A percentile compares a stretch with the other conserved stretches of the same genome.
Conservation (phyloP, 2,888 invertebrate species). For the Tipula lateralis region DNA sequence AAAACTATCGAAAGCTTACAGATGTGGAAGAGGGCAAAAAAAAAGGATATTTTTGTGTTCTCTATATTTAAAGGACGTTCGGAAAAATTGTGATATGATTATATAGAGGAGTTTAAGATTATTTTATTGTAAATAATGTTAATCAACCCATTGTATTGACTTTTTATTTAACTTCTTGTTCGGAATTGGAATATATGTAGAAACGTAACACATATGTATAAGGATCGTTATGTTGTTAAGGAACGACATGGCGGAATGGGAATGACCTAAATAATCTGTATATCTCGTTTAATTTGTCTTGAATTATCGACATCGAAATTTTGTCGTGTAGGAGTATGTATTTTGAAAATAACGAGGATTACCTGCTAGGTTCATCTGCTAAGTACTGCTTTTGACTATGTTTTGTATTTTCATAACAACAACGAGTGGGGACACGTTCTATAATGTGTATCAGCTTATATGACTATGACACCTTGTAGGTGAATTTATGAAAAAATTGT, state of each 20-base stretch:
- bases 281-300: background rate
- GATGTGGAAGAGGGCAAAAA: background rate
- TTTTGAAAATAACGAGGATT: background rate
- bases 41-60: background rate
- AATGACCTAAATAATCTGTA: background rate
- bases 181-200: background rate
- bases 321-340: background rate
- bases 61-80: background rate
- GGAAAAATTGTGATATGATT: background rate
- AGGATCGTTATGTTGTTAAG: background rate
- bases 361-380: too few relatives aligned
- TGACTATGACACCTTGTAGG: too few relatives aligned
- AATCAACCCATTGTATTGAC: slow-evolving; percentile 9
- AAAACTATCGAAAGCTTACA: background rate
- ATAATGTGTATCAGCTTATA: too few relatives aligned
- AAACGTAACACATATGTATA: background rate
- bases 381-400: too few relatives aligned
- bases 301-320: background rate
- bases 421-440: too few relatives aligned
- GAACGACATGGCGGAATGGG: background rate
- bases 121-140: slow-evolving; percentile 13
- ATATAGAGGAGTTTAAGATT: background rate
- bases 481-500: too few relatives aligned
- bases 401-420: too few relatives aligned
- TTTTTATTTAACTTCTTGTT: background rate